These are phyloP conservation scores for Trichogramma dendrolimi DNA, from an alignment of 2,888 invertebrate genomes.

Conservation along the genomic window DNA sequence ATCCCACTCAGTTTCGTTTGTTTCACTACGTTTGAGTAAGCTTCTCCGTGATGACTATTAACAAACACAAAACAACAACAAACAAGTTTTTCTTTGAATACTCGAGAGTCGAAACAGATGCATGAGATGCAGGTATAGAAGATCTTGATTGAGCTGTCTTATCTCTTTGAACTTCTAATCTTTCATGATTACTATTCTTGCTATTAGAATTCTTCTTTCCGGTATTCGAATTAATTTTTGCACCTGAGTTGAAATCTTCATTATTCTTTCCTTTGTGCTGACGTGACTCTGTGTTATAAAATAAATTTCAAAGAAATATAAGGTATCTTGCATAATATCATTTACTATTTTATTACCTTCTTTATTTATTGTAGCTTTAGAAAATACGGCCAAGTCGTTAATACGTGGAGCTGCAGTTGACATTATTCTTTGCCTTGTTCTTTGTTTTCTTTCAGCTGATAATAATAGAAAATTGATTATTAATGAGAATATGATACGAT, in stretches of 20 bases:
- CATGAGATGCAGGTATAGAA: not conserved
- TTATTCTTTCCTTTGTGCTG: not conserved
- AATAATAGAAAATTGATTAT: constrained; percentile 1
- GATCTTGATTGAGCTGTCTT: constrained; percentile 27
- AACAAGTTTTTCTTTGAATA: not conserved
- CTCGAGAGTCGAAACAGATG: constrained; percentile 6
- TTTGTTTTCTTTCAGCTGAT: constrained; percentile 23
- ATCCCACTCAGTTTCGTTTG: not conserved
- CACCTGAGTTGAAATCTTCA: not conserved
- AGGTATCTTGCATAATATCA: not conserved
- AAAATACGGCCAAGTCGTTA: constrained; percentile 43
- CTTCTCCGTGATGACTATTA: no score
- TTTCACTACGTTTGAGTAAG: not conserved
- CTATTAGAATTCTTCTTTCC: constrained; percentile 7
- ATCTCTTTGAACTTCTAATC: constrained; percentile 14
- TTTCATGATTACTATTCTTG: constrained; percentile 3
- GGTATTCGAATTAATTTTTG: not conserved
- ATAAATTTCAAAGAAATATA: not conserved
- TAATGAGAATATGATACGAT: not conserved
- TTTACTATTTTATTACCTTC: constrained; percentile 32
- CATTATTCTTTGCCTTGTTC: constrained; percentile 29
- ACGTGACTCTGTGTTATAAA: not conserved
- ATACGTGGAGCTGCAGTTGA: constrained; percentile 39
- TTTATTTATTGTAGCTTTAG: constrained; percentile 39
- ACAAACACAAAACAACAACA: no score